Evolutionary conservation across 2,797 vertebrate genomes (phyloP), one percentile per base, ranked within the genome.

Genomic region (Taeniopygia guttata): DNA sequence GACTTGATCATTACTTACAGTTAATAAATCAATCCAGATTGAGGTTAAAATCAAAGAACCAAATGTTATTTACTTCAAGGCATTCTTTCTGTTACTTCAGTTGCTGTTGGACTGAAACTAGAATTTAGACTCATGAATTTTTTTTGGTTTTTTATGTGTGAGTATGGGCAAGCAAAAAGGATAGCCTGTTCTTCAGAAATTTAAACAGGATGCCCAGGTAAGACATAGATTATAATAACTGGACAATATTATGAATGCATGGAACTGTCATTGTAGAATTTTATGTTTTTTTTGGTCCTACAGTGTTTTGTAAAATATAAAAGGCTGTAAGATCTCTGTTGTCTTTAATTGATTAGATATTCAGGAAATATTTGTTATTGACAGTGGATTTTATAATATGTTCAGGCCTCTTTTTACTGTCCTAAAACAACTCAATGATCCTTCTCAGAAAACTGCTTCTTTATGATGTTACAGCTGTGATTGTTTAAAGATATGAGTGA

Each of bases 41-140:
- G 87, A 84, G 81, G 75, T 89, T 90, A 83, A 93, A 94, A 89
- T 94, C 78, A 77, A 89, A 92, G 63, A 96, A 90, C 30, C 52
- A 89, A 94, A 89, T 90, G 76, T 91, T 96, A 91, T 83, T 92
- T 92, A 72, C 84, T 92, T 95, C 64, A 68, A 94, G 75, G 5
- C 43, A 32, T 87, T 93, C 36, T 84, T 5, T 38, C 59, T 69
- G 15, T 86, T 88, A 69, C 59, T 94, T 85, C 72, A 70, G 16
- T 45, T 91, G 58, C 74, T 66, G 25, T 82, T 89, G 87, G 52
- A 80, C 36, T 87, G 64, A 85, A 76, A 60, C 29, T 82, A 74
- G 63, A 62, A 77, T 80, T 93, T 70, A 83, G 27, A 54, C 32
- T 89, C 16, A 40, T 23, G 36, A 36, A 11, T 4, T 26, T 59